phyloP scores from a whole-genome alignment of 2,888 invertebrate genomes.

The Xestoiulus laeticollis region DNA sequence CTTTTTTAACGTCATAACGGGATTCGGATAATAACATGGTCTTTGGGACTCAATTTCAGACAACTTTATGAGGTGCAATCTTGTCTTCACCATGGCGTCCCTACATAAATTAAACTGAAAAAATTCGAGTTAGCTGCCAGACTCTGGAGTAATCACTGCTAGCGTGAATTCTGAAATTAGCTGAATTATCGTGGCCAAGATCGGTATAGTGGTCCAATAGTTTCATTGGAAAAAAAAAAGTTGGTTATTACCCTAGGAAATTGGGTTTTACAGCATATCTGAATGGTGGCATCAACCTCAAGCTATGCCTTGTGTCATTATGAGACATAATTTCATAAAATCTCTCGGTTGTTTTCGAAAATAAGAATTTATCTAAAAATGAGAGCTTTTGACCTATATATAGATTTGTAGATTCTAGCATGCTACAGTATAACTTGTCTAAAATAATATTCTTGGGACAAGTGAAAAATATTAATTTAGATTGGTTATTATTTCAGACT shows the following conservation, averaged over 20 bases:
- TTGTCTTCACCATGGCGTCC: constrained; percentile 8
- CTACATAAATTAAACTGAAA: neutral
- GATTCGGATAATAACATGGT: constrained; percentile 25
- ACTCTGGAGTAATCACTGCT: constrained; percentile 8
- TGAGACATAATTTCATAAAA: neutral
- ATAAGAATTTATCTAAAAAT: neutral
- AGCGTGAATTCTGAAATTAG: neutral
- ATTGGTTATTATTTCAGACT: too few species aligned
- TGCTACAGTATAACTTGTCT: too few species aligned
- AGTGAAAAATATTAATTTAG: too few species aligned
- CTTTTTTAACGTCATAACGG: neutral
- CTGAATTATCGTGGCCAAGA: neutral
- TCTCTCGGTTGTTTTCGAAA: neutral
- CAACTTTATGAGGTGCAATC: constrained; percentile 31
- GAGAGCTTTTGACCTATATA: too few species aligned
- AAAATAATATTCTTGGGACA: too few species aligned
- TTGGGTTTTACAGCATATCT: neutral
- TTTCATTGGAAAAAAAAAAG: neutral
- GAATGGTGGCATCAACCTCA: neutral
- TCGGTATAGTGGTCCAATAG: neutral
- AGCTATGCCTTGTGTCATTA: neutral
- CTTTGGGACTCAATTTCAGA: neutral
- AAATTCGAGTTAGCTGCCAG: neutral
- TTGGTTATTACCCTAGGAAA: neutral
- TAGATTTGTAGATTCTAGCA: too few species aligned